Evolutionary conservation across 1,140 invertebrate genomes (phyloP).

Genomic region (Drosophila orosa): DNA sequence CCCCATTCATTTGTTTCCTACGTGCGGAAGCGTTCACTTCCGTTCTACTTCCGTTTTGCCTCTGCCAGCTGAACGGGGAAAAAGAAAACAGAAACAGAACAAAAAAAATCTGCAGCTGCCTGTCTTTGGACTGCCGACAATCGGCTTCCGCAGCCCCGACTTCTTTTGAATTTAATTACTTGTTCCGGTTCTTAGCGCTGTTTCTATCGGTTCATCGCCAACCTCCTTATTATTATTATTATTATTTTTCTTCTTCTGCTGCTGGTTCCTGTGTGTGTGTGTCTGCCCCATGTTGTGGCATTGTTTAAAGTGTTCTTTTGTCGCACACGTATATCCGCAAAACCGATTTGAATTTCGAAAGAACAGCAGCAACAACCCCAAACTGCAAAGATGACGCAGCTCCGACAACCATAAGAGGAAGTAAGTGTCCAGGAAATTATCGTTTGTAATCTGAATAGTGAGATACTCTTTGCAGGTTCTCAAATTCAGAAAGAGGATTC

Average conservation of each 20-base stretch:
- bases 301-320: slow-evolving; percentile 66
- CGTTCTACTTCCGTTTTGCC: slow-evolving; percentile 65
- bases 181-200: slow-evolving; percentile 78
- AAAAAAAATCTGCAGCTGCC: slow-evolving; percentile 42
- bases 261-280: slow-evolving; percentile 21
- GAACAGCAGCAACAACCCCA: slow-evolving; percentile 33
- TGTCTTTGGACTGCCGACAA: slow-evolving; percentile 43
- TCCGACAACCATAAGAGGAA: slow-evolving; percentile 23
- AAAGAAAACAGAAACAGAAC: not conserved
- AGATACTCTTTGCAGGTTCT: slow-evolving; percentile 6
- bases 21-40: slow-evolving; percentile 79
- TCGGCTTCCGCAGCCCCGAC: slow-evolving; percentile 59
- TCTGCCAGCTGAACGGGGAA: slow-evolving; percentile 30
- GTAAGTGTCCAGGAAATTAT: slow-evolving; percentile 29
- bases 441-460: slow-evolving; percentile 26
- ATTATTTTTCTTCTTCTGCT: slow-evolving; percentile 13
- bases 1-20: slow-evolving; percentile 51
- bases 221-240: slow-evolving; percentile 21
- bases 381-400: slow-evolving; percentile 56
- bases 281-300: slow-evolving; percentile 54
- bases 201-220: slow-evolving; percentile 60
- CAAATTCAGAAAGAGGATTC: slow-evolving; percentile 1
- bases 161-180: slow-evolving; percentile 78
- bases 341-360: slow-evolving; percentile 35
- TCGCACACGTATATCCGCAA: slow-evolving; percentile 62